These are phyloP conservation scores for Smutsia temminckii DNA, from an alignment of 2,797 vertebrate species.

Conservation along the genomic window DNA sequence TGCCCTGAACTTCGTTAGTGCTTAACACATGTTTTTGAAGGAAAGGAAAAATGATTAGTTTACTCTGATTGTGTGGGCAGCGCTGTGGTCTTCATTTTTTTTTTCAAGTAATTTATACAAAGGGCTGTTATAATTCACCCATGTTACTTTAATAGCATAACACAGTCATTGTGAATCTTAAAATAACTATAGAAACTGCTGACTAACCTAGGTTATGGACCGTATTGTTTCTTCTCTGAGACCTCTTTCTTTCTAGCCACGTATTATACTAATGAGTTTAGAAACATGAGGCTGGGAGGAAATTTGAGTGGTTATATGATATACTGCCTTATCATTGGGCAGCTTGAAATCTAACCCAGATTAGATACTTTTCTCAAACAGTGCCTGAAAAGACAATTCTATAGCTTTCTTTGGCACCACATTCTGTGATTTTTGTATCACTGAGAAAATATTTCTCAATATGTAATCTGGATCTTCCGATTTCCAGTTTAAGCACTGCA, in stretches of 20 bases:
- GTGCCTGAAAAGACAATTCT: constrained; percentile 40
- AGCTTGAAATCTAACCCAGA: constrained; percentile 36
- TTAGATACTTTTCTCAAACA: constrained; percentile 20
- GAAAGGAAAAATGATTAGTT: constrained; percentile 24
- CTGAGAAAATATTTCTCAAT: constrained; percentile 51
- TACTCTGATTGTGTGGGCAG: neutral
- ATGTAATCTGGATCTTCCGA: neutral
- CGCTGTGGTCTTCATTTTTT: neutral
- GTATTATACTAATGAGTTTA: neutral
- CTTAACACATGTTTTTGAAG: constrained; percentile 36
- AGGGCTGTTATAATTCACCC: neutral
- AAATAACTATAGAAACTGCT: constrained; percentile 47
- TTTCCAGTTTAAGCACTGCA: neutral
- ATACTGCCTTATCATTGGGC: constrained; percentile 4
- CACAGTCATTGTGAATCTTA: constrained; percentile 32
- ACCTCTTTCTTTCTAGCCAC: constrained; percentile 32
- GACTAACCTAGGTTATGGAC: constrained; percentile 50
- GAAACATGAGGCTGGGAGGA: neutral
- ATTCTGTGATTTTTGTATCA: constrained; percentile 41
- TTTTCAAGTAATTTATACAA: constrained; percentile 37
- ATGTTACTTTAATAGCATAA: constrained; percentile 12
- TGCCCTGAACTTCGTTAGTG: constrained; percentile 5
- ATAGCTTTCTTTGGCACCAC: neutral
- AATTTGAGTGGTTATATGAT: constrained; percentile 30
- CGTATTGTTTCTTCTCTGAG: constrained; percentile 24